Base-by-base conservation (phyloP, 2,888 invertebrate genomes). In the Teinopalpus imperialis region DNA sequence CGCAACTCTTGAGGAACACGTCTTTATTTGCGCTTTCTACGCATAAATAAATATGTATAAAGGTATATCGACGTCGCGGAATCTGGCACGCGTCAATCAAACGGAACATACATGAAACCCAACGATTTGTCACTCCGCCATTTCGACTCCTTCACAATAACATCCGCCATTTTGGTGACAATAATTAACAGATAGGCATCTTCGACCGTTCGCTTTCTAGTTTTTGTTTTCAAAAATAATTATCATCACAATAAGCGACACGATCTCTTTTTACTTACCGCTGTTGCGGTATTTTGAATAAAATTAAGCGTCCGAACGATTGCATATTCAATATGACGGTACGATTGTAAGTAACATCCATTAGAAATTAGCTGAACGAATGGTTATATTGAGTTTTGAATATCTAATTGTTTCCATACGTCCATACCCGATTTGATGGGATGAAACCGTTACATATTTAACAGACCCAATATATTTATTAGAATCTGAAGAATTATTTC, bases 1-100 rank as follows among this genome's bases (percentile, higher is more conserved):
- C 71, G 68, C 69, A 70, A 69, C 75, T 75, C 74, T 66, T 69
- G 70, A 72, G 69, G 66, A 81, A 82, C 85, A 63, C 72, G 82
- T 81, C 75, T 78, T 74, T 87, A 83, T 87, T 86, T 86, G 85
- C 81, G 71, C 87, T 88, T 87, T 88, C 87, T 85, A 83, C 73
- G 74, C 77, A 68, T 81, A 83, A 78, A 82, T 85, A 83, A 82
- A 85, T 83, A 82, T 74, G 77, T 74, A 75, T 79, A 75, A 78
- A 83, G 74, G 75, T 76, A 73, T 77, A 57, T 78, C 76, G 63
- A 57, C 59, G 65, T 67, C 57, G 67, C 61, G 70, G 80, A 79
- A 86, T 83, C 80, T 86, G 79, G 85, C 85, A 80, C 86, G 85
- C 85, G 87, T 88, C 88, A 88, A 87, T 88, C 86, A 88, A 80